Percentiles rank a stretch among this genome's conserved stretches.
phyloP scores from a whole-genome alignment of 1,140 invertebrate genomes.

The Melipona quadrifasciata region DNA sequence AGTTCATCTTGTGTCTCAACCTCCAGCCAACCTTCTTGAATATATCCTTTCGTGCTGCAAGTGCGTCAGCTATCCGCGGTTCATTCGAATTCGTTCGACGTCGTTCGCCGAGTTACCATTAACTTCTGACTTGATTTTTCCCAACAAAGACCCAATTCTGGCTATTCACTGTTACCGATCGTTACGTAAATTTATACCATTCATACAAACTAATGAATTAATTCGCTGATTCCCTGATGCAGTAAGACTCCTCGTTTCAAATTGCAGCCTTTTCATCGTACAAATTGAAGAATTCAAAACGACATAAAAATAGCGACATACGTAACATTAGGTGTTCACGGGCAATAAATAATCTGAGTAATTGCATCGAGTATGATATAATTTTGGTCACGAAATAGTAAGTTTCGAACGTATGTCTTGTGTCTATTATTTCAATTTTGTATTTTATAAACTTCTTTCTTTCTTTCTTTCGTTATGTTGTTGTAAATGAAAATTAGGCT shows the following conservation, averaged over 20 bases:
- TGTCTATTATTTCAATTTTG: too few species aligned
- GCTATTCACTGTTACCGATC: too few species aligned
- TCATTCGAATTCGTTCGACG: conserved; percentile 2
- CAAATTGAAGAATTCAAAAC: neutral
- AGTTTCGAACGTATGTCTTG: neutral
- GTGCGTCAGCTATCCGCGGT: conserved; percentile 41
- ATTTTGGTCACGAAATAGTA: neutral
- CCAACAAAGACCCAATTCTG: neutral
- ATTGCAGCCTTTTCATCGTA: neutral
- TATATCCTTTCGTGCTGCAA: conserved; percentile 51
- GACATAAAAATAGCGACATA: neutral
- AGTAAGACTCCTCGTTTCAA: neutral
- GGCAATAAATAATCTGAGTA: conserved; percentile 1
- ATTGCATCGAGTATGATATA: neutral
- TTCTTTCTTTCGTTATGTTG: neutral
- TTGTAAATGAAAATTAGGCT: too few species aligned
- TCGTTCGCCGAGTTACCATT: neutral
- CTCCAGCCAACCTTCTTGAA: conserved; percentile 42
- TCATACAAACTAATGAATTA: neutral
- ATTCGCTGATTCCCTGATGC: neutral
- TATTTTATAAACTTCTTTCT: neutral
- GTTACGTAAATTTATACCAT: conserved; percentile 1
- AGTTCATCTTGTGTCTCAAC: conserved; percentile 62
- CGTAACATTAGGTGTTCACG: neutral
- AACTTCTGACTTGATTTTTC: neutral